A percentile compares a stretch with the other conserved stretches of the same genome.
These are phyloP conservation scores for Tylochromis polylepis DNA, from an alignment of 2,113 vertebrate genomes.

Conservation along the genomic window DNA sequence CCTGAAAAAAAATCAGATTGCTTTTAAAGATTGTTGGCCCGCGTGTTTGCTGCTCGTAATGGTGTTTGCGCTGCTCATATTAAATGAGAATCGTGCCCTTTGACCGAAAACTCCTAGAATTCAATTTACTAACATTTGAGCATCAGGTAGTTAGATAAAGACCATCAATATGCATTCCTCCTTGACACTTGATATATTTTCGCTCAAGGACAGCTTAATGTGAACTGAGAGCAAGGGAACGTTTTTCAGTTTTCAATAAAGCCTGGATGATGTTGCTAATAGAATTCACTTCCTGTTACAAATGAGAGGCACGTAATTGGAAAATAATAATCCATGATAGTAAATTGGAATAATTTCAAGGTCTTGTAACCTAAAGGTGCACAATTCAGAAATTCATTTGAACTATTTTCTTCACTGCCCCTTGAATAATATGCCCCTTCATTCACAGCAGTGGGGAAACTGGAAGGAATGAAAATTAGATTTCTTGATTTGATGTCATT, in stretches of 20 bases:
- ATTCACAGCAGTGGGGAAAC: background rate
- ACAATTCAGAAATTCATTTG: slow-evolving; percentile 13
- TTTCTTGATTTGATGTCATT: slow-evolving; percentile 58
- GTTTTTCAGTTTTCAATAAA: background rate
- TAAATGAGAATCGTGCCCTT: slow-evolving; percentile 16
- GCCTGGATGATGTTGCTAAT: background rate
- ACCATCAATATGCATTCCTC: background rate
- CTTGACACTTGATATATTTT: background rate
- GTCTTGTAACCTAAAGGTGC: slow-evolving; percentile 18
- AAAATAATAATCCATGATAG: slow-evolving; percentile 13
- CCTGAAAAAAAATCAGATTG: slow-evolving; percentile 54
- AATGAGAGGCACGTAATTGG: slow-evolving; percentile 9
- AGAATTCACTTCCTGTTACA: background rate
- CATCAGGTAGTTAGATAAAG: slow-evolving; percentile 14
- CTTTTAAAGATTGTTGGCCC: slow-evolving; percentile 35
- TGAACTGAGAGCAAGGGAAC: background rate
- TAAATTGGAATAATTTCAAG: slow-evolving; percentile 27
- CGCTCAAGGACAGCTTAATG: slow-evolving; percentile 8
- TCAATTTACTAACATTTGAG: slow-evolving; percentile 21
- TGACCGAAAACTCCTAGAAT: slow-evolving; percentile 10
- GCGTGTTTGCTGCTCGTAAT: slow-evolving; percentile 16
- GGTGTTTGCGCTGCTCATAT: slow-evolving; percentile 21
- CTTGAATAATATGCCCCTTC: background rate
- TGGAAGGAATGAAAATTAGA: slow-evolving; percentile 25
- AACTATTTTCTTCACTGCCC: background rate